A percentile compares a stretch with the other conserved stretches of the same genome.
These are phyloP conservation scores for Benitochromis conjunctus DNA, from an alignment of 2,113 vertebrate species.

Conservation along the genomic window DNA sequence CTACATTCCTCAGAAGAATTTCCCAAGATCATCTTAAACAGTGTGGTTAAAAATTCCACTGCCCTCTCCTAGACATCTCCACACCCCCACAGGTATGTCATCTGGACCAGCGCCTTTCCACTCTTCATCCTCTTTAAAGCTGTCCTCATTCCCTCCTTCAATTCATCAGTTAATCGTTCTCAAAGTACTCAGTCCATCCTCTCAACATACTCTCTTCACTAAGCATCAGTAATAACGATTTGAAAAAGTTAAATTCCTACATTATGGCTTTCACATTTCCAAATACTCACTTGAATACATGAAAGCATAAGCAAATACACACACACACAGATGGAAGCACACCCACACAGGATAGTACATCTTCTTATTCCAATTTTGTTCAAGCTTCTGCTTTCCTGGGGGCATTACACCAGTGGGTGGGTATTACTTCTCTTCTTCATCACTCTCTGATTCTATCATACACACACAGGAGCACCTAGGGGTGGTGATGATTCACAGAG, in stretches of 20 bases:
- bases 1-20: neutral
- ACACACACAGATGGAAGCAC: neutral
- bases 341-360: neutral
- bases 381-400: neutral
- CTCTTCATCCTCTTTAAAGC: too few relatives aligned
- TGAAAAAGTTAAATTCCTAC: neutral
- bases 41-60: neutral
- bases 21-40: neutral
- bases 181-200: neutral
- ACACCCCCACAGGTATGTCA: neutral
- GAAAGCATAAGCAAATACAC: neutral
- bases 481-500: constrained; percentile 14
- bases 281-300: neutral
- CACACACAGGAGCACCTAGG: neutral
- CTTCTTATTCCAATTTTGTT: constrained; percentile 20
- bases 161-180: neutral
- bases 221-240: neutral
- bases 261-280: neutral
- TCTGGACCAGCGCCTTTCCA: neutral
- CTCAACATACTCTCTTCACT: neutral
- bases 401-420: constrained; percentile 24
- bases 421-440: constrained; percentile 38
- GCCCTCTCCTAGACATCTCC: neutral
- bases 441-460: constrained; percentile 14
- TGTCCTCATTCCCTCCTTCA: too few relatives aligned